Evolutionary conservation across 2,888 invertebrate species (phyloP), one percentile per base, ranked within the genome.

Genomic region (Chrysolina oricalcia): DNA sequence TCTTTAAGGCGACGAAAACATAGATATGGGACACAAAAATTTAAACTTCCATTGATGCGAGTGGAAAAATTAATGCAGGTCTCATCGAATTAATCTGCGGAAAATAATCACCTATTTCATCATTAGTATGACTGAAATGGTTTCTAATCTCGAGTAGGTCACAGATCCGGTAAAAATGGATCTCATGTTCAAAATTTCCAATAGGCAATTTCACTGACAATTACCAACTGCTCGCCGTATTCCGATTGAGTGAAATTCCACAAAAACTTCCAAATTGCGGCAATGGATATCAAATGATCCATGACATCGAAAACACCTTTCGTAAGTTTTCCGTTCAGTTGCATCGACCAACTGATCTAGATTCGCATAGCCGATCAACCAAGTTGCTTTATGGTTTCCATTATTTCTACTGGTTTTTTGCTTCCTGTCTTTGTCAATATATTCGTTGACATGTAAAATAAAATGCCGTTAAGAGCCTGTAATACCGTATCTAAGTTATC

Each of bases 331-430:
- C 75, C 73, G 69, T 73, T 75, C 63, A 59, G 56, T 75, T 75
- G 72, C 72, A 73, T 19, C 75, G 78, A 75, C 78, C 78, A 75
- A 78, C 73, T 78, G 75, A 78, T 75, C 78, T 74, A 78, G 78
- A 73, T 78, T 75, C 74, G 75, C 75, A 75, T 74, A 78, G 69
- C 63, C 70, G 70, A 75, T 78, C 78, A 78, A 78, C 75, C 78
- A 72, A 71, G 67, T 62, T 74, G 46, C 56, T 66, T 41, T 66
- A 68, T 68, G 53, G 53, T 53, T 68, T 53, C 68, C 27, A 68
- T 50, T 48, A 27, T 53, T 41, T 53, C 68, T 13, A 53, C 5
- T 9, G 50, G 41, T 53, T 68, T 68, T 53, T 35, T 68, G 48
- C 48, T 23, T 41, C 40, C 21, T 64, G 64, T 64, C 40, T 64